These are phyloP conservation scores for Apis mellifera DNA, from an alignment of 1,140 invertebrate species.

Conservation along the genomic window Amel_HAv3.1 CM009934.2:9244501-9245000, in stretches of 20 bases:
- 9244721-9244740: too few relatives aligned
- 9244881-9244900: constrained; percentile 23
- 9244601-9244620: background rate
- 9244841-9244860: constrained; percentile 31
- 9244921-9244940: background rate
- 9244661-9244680: background rate
- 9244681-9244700: too few relatives aligned
- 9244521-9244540: constrained; percentile 3
- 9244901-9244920: constrained; percentile 19
- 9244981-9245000: constrained; percentile 26
- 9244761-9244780: background rate
- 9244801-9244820: constrained; percentile 12
- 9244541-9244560: background rate
- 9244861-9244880: constrained; percentile 34
- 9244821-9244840: background rate
- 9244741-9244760: background rate
- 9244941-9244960: background rate
- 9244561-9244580: background rate
- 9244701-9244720: too few relatives aligned
- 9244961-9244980: constrained; percentile 38
- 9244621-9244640: background rate
- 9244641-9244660: background rate
- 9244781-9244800: constrained; percentile 13
- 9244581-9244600: too few relatives aligned
- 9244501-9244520: too few relatives aligned